Percentiles rank a stretch among this genome's conserved stretches.
These are phyloP conservation scores for Hirtodrosophila duncani DNA, from an alignment of 2,888 invertebrate species.

Conservation along the genomic window DNA sequence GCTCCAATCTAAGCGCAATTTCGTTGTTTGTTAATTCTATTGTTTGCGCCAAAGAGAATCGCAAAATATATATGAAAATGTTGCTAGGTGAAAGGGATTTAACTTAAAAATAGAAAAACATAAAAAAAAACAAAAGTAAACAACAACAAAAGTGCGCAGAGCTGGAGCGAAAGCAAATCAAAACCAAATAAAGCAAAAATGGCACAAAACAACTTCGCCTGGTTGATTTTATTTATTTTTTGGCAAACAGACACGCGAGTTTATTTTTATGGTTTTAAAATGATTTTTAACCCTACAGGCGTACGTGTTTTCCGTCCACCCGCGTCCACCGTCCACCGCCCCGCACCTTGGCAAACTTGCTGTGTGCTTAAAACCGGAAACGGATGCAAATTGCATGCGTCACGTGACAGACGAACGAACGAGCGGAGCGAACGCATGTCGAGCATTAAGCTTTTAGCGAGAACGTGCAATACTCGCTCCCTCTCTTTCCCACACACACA, in stretches of 20 bases:
- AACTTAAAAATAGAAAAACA: slow-evolving; percentile 47
- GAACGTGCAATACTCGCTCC: slow-evolving; percentile 31
- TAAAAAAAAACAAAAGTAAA: too few relatives aligned
- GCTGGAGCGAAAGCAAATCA: too few relatives aligned
- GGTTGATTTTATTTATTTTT: slow-evolving; percentile 64
- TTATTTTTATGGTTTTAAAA: slow-evolving; percentile 75
- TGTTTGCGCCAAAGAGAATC: slow-evolving; percentile 67
- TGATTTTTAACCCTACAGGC: slow-evolving; percentile 61
- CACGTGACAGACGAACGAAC: slow-evolving; percentile 63
- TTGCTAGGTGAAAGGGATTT: slow-evolving; percentile 64
- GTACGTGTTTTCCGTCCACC: slow-evolving; percentile 9
- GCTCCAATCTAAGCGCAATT: too few relatives aligned
- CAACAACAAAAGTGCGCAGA: slow-evolving; percentile 15
- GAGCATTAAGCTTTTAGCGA: slow-evolving; percentile 64
- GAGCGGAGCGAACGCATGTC: slow-evolving; percentile 42
- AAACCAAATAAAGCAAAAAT: too few relatives aligned
- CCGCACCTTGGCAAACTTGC: slow-evolving; percentile 12
- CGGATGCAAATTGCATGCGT: slow-evolving; percentile 77
- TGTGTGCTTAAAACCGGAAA: slow-evolving; percentile 71
- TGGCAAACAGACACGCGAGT: slow-evolving; percentile 62
- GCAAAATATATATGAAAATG: slow-evolving; percentile 51
- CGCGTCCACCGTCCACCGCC: neutral
- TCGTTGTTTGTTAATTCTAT: too few relatives aligned
- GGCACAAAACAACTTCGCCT: neutral
- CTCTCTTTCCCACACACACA: neutral